These are phyloP conservation scores for Aquatica leii DNA, from an alignment of 2,888 invertebrate genomes.

Conservation along the genomic window DNA sequence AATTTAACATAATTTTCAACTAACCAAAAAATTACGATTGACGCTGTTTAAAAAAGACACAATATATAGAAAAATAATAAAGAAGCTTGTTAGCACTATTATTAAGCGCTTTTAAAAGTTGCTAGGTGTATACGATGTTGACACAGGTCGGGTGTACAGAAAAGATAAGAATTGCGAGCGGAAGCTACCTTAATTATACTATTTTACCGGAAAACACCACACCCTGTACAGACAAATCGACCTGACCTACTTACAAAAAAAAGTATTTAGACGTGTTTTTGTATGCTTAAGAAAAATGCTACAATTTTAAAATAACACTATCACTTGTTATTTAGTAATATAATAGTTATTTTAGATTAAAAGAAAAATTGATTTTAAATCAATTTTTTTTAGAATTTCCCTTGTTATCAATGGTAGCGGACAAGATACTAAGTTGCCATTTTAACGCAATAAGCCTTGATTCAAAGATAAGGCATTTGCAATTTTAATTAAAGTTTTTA, in stretches of 20 bases:
- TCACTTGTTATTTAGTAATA: background rate
- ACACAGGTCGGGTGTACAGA: slow-evolving; percentile 36
- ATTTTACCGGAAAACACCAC: slow-evolving; percentile 33
- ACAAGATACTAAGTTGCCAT: slow-evolving; percentile 22
- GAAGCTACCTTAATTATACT: slow-evolving; percentile 37
- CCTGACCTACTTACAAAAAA: slow-evolving; percentile 31
- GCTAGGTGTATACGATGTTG: slow-evolving; percentile 28
- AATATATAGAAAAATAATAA: too few relatives aligned
- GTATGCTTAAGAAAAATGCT: too few relatives aligned
- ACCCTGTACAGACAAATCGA: slow-evolving; percentile 30
- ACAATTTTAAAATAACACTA: slow-evolving; percentile 8
- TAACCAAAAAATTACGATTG: too few relatives aligned
- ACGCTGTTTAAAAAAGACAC: too few relatives aligned
- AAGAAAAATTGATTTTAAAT: slow-evolving; percentile 18
- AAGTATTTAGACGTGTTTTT: slow-evolving; percentile 12
- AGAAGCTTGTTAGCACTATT: slow-evolving; percentile 12
- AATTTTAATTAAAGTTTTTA: slow-evolving; percentile 7
- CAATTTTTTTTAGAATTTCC: slow-evolving; percentile 2
- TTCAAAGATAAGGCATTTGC: slow-evolving; percentile 13
- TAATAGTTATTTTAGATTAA: slow-evolving; percentile 2
- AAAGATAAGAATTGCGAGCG: slow-evolving; percentile 36
- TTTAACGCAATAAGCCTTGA: slow-evolving; percentile 22
- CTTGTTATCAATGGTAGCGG: slow-evolving; percentile 18
- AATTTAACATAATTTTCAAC: too few relatives aligned
- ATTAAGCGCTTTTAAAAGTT: slow-evolving; percentile 22